phyloP scores from a whole-genome alignment of 1,140 invertebrate genomes.

The Augochlora pura region DNA sequence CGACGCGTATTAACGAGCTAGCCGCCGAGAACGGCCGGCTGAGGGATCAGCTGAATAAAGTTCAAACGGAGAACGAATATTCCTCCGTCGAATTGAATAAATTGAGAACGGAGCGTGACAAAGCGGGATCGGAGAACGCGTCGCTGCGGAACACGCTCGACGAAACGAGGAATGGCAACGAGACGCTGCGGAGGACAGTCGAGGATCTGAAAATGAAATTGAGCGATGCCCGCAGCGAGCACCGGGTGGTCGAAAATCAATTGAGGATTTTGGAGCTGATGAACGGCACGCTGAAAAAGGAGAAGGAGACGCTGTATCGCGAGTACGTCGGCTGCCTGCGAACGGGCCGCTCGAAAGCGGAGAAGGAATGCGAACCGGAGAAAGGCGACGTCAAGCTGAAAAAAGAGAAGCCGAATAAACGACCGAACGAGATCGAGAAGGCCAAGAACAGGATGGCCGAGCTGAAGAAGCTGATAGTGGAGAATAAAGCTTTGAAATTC shows the following conservation, averaged over 20 bases:
- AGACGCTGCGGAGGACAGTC: constrained; percentile 11
- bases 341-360: background rate
- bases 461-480: constrained; percentile 17
- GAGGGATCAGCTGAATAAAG: constrained; percentile 49
- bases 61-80: constrained; percentile 48
- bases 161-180: constrained; percentile 15
- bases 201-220: constrained; percentile 25
- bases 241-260: constrained; percentile 35
- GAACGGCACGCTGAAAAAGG: constrained; percentile 26
- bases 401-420: background rate
- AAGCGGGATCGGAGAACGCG: constrained; percentile 30
- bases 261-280: constrained; percentile 26
- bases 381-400: background rate
- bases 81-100: constrained; percentile 55
- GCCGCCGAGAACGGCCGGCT: constrained; percentile 38
- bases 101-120: constrained; percentile 45
- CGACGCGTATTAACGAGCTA: constrained; percentile 47
- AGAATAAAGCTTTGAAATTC: constrained; percentile 47
- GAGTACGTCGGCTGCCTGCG: background rate
- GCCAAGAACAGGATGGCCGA: constrained; percentile 36
- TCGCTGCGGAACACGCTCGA: constrained; percentile 19
- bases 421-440: constrained; percentile 4
- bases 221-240: constrained; percentile 42
- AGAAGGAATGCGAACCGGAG: background rate
- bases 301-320: constrained; percentile 18